phyloP scores from a whole-genome alignment of 2,888 invertebrate species.

The Caenorhabditis sinica region DNA sequence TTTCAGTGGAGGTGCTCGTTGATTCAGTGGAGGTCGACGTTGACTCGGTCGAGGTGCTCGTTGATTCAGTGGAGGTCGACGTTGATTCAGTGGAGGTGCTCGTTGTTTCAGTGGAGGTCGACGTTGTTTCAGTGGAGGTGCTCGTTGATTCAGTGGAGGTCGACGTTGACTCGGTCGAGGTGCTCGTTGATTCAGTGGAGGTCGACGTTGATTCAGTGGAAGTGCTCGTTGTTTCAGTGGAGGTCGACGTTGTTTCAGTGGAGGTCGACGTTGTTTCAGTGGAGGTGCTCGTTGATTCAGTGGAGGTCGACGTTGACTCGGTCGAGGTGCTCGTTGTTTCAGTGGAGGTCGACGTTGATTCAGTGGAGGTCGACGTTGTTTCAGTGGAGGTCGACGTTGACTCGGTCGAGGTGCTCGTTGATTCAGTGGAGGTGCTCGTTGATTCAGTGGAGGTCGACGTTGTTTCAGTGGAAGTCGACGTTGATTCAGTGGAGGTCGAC shows the following conservation, averaged over 20 bases:
- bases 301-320: constrained; percentile 6
- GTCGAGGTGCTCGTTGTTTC: background rate
- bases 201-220: constrained; percentile 7
- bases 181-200: background rate
- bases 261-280: constrained; percentile 3
- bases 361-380: constrained; percentile 3
- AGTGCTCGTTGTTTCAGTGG: constrained; percentile 20
- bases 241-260: constrained; percentile 14
- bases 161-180: background rate
- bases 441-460: constrained; percentile 12
- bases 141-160: background rate
- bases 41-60: constrained; percentile 9
- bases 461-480: constrained; percentile 11
- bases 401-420: constrained; percentile 38
- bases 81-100: background rate
- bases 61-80: background rate
- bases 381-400: constrained; percentile 22
- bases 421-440: constrained; percentile 26
- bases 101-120: background rate
- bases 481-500: constrained; percentile 36
- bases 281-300: constrained; percentile 10
- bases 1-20: constrained; percentile 14
- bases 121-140: background rate
- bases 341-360: constrained; percentile 19
- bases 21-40: background rate